These are phyloP conservation scores for Acleris laterana DNA, from an alignment of 2,888 invertebrate genomes.

Conservation along the genomic window DNA sequence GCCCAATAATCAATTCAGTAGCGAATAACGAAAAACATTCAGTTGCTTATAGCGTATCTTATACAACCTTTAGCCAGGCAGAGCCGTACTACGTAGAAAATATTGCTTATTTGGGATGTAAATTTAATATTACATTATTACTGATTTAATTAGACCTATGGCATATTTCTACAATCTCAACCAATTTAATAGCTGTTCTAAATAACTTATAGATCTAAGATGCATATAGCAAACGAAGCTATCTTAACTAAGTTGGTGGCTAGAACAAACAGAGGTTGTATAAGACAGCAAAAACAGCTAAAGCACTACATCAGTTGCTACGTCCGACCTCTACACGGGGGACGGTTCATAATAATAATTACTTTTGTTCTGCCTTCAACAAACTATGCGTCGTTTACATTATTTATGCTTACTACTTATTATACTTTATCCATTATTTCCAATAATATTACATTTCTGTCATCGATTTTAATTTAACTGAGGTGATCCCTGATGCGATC, in stretches of 20 bases:
- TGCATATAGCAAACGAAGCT: too few relatives aligned
- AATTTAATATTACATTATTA: too few relatives aligned
- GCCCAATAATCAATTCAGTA: conserved; percentile 22
- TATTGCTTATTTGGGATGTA: too few relatives aligned
- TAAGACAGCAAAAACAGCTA: conserved; percentile 46
- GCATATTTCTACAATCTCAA: conserved; percentile 7
- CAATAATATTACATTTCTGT: conserved; percentile 55
- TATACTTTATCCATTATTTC: conserved; percentile 47
- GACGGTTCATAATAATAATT: conserved; percentile 48
- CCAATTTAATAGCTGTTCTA: background rate
- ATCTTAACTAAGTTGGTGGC: too few relatives aligned
- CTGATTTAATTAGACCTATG: background rate
- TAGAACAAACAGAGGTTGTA: conserved; percentile 20
- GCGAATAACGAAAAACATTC: conserved; percentile 44
- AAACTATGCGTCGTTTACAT: conserved; percentile 62
- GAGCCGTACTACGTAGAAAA: too few relatives aligned
- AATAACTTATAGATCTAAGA: too few relatives aligned
- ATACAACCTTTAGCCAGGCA: conserved; percentile 44
- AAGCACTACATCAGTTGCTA: conserved; percentile 44
- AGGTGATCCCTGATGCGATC: conserved; percentile 25
- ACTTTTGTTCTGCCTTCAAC: conserved; percentile 51
- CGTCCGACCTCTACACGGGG: conserved; percentile 48
- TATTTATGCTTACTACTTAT: conserved; percentile 78
- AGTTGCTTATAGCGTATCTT: conserved; percentile 42
- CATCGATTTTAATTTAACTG: conserved; percentile 48